phyloP scores from a whole-genome alignment of 2,888 invertebrate genomes.

The Octonoba sinensis region DNA sequence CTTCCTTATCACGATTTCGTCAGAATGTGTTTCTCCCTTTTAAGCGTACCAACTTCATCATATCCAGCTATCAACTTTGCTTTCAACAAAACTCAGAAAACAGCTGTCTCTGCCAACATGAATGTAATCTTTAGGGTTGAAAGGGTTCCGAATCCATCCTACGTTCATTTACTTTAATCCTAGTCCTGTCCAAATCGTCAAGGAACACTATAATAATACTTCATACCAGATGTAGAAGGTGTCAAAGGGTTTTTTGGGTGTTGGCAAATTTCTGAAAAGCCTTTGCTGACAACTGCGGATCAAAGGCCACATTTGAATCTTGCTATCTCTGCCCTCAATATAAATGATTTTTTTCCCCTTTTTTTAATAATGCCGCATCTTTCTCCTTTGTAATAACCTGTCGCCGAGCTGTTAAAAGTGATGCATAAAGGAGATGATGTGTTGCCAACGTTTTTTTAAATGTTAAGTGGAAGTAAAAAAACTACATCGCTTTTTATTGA shows the following conservation, averaged over 20 bases:
- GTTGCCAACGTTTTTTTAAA: neutral
- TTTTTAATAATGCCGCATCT: no score
- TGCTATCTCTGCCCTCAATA: conserved; percentile 16
- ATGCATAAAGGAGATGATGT: neutral
- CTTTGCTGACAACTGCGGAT: conserved; percentile 11
- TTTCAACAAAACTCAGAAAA: no score
- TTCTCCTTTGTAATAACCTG: conserved; percentile 7
- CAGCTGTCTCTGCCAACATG: no score
- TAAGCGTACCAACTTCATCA: neutral
- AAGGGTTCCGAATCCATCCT: no score
- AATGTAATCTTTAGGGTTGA: no score
- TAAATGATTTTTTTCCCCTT: neutral
- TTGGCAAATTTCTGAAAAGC: conserved; percentile 12
- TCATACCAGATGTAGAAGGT: conserved; percentile 14
- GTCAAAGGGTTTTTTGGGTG: conserved; percentile 19
- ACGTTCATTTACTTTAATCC: conserved; percentile 3
- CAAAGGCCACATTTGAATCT: conserved; percentile 11
- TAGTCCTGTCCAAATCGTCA: neutral
- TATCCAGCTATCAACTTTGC: no score
- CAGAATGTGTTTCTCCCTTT: neutral
- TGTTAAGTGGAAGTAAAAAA: no score
- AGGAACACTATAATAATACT: conserved; percentile 11
- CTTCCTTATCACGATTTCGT: no score
- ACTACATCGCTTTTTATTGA: no score
- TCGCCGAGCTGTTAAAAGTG: conserved; percentile 1